These are phyloP conservation scores for Penaeus japonicus DNA, from an alignment of 1,140 invertebrate species.

Conservation along the genomic window DNA sequence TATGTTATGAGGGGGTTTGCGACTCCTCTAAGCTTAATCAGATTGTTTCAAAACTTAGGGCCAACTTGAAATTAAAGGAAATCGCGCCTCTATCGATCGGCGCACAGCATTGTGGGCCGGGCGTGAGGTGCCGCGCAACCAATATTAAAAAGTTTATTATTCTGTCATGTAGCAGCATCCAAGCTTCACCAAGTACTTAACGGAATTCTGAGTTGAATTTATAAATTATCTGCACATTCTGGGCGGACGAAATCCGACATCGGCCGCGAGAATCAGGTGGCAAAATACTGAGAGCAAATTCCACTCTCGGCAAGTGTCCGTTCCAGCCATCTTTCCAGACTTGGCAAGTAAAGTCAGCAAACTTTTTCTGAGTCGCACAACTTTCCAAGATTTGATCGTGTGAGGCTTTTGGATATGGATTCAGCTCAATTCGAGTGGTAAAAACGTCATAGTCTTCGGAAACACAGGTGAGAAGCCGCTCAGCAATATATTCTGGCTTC, in stretches of 20 bases:
- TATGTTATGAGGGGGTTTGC: background rate
- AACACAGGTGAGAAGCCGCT: slow-evolving; percentile 23
- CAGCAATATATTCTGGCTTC: slow-evolving; percentile 9
- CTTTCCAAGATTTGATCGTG: slow-evolving; percentile 56
- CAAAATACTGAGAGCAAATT: background rate
- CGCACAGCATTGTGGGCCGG: slow-evolving; percentile 29
- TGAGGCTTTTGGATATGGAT: slow-evolving; percentile 51
- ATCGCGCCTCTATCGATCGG: slow-evolving; percentile 54
- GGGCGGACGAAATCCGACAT: too few species aligned
- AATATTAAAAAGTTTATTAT: slow-evolving; percentile 49
- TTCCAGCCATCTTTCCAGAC: slow-evolving; percentile 53
- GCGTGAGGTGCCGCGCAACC: slow-evolving; percentile 33
- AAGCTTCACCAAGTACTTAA: background rate
- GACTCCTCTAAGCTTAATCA: slow-evolving; percentile 39
- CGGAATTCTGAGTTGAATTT: too few species aligned
- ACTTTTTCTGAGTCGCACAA: slow-evolving; percentile 55
- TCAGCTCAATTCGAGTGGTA: slow-evolving; percentile 38
- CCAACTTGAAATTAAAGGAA: slow-evolving; percentile 54
- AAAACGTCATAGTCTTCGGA: slow-evolving; percentile 35
- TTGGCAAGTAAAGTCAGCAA: slow-evolving; percentile 56
- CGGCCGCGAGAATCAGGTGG: background rate
- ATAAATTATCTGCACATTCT: too few species aligned
- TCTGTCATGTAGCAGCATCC: background rate
- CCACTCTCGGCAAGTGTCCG: slow-evolving; percentile 27
- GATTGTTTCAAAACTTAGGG: slow-evolving; percentile 53